Conservation (phyloP, 2,113 vertebrate genomes). For the Sinocyclocheilus rhinocerous region DNA sequence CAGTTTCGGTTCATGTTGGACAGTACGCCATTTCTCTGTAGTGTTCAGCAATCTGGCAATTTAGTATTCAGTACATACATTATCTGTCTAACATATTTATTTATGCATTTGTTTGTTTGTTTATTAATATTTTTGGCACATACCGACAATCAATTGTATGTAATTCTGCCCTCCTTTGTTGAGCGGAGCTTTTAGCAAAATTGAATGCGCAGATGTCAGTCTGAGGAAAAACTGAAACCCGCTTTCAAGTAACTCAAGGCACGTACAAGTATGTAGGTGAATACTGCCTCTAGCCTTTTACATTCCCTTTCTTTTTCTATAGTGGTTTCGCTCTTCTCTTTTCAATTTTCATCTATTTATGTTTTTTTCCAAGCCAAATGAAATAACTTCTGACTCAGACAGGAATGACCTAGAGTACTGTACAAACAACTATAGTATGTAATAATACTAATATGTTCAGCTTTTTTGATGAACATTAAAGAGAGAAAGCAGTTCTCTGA, state of each 20-base stretch:
- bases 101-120: neutral
- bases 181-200: constrained; percentile 54
- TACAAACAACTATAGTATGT: neutral
- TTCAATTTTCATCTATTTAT: neutral
- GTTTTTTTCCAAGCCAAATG: constrained; percentile 29
- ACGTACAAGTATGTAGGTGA: constrained; percentile 24
- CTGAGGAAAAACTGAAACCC: constrained; percentile 5
- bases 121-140: constrained; percentile 8
- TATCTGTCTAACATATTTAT: neutral
- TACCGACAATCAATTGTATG: neutral
- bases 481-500: neutral
- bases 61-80: neutral
- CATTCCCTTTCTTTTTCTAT: neutral
- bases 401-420: constrained; percentile 7
- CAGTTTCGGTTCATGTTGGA: neutral
- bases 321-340: neutral
- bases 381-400: constrained; percentile 28
- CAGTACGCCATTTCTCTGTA: neutral
- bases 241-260: constrained; percentile 47
- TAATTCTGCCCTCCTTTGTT: constrained; percentile 26
- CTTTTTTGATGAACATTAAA: neutral
- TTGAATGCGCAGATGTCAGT: constrained; percentile 47
- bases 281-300: neutral
- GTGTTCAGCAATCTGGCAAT: neutral
- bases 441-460: neutral